Evolutionary conservation across 37 sponge, comb jelly and placozoan species (phyloP).

Genomic region (Diacarnus erythraeanus): DNA sequence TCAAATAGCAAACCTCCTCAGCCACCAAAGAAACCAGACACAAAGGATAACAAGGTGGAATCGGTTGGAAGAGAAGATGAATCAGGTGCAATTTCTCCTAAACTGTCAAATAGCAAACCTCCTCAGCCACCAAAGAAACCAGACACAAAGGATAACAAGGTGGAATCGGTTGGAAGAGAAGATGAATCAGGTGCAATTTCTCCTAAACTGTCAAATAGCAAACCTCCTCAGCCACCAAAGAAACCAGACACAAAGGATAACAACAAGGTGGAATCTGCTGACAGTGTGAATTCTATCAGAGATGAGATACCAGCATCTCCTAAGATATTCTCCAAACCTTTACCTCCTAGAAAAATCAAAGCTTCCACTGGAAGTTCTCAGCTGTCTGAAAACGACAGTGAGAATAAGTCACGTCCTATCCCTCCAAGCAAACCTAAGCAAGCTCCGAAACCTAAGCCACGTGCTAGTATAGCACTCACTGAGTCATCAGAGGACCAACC

Average conservation of each 20-base stretch:
- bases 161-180: too few relatives aligned
- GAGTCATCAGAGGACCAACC: background rate
- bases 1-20: background rate
- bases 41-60: background rate
- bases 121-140: slow-evolving; percentile 14
- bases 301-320: background rate
- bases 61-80: too few relatives aligned
- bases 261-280: background rate
- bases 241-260: background rate
- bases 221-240: slow-evolving; percentile 6
- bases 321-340: background rate
- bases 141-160: background rate
- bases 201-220: too few relatives aligned
- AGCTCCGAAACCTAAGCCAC: background rate
- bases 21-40: background rate
- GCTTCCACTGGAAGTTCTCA: background rate
- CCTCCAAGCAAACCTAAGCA: background rate
- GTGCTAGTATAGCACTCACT: background rate
- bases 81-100: too few relatives aligned
- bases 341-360: background rate
- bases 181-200: too few relatives aligned
- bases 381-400: background rate
- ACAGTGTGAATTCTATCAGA: background rate
- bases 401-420: background rate
- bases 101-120: background rate